phyloP scores from a whole-genome alignment of 2,113 vertebrate species.

The Menura novaehollandiae region DNA sequence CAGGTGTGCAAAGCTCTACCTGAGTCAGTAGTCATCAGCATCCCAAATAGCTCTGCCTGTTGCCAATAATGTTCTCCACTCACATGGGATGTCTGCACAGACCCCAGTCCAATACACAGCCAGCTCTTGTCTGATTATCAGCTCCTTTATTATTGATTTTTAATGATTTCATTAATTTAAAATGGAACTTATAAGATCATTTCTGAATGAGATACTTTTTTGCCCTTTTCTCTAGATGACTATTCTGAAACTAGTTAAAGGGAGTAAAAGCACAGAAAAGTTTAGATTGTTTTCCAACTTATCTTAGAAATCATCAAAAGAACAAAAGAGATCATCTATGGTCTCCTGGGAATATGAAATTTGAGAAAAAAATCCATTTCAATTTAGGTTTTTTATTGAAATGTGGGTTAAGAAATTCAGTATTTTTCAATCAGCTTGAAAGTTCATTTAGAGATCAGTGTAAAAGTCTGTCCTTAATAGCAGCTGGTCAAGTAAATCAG shows the following conservation, averaged over 20 bases:
- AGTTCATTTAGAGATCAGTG: background rate
- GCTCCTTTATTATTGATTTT: background rate
- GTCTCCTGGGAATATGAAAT: background rate
- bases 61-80: background rate
- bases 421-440: background rate
- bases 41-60: background rate
- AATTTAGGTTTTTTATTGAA: background rate
- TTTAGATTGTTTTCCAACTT: background rate
- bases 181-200: background rate
- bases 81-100: background rate
- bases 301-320: background rate
- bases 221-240: background rate
- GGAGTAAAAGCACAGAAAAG: background rate
- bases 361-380: background rate
- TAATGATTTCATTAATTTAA: background rate
- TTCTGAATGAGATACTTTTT: background rate
- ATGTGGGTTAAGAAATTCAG: background rate
- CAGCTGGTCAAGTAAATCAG: background rate
- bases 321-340: background rate
- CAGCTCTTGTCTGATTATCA: background rate
- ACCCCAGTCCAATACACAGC: background rate
- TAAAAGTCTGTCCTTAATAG: background rate
- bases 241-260: background rate
- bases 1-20: background rate
- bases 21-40: fast-evolving